Conservation (phyloP, 92 coral and sea anemone genomes). For the Diadumene lineata region DNA sequence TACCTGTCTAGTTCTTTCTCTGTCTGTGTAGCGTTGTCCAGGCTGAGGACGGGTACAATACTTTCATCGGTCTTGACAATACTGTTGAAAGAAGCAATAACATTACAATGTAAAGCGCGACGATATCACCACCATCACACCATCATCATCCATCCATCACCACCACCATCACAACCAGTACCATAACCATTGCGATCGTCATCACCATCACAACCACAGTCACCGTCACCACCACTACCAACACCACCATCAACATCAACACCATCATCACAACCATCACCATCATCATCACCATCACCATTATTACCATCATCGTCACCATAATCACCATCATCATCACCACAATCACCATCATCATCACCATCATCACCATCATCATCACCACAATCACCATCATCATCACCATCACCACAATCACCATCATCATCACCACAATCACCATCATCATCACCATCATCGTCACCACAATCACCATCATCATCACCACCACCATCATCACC, state of each 20-base stretch:
- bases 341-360: slow-evolving; percentile 65
- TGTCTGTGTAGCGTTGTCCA: slow-evolving; percentile 74
- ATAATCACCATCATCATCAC: not conserved
- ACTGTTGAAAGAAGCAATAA: slow-evolving; percentile 20
- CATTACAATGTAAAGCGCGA: not conserved
- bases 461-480: slow-evolving; percentile 1
- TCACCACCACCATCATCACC: slow-evolving; percentile 6
- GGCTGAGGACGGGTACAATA: slow-evolving; percentile 74
- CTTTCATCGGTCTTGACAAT: slow-evolving; percentile 89
- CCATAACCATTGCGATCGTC: not conserved
- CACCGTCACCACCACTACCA: not conserved
- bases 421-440: not conserved
- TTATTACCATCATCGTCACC: not conserved
- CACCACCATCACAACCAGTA: slow-evolving; percentile 1
- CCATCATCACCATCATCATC: not conserved
- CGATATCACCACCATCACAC: not conserved
- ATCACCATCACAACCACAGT: not conserved
- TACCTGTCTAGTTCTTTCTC: slow-evolving; percentile 93
- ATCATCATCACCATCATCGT: not conserved
- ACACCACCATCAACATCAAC: slow-evolving; percentile 1
- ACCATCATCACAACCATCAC: slow-evolving; percentile 1
- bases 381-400: slow-evolving; percentile 1
- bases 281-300: slow-evolving; percentile 2
- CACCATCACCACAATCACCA: slow-evolving; percentile 1
- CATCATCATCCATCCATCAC: slow-evolving; percentile 5